Percentiles rank a stretch among this genome's conserved stretches.
Evolutionary conservation across 2,113 vertebrate genomes (phyloP).

Genomic region (Podiceps cristatus): DNA sequence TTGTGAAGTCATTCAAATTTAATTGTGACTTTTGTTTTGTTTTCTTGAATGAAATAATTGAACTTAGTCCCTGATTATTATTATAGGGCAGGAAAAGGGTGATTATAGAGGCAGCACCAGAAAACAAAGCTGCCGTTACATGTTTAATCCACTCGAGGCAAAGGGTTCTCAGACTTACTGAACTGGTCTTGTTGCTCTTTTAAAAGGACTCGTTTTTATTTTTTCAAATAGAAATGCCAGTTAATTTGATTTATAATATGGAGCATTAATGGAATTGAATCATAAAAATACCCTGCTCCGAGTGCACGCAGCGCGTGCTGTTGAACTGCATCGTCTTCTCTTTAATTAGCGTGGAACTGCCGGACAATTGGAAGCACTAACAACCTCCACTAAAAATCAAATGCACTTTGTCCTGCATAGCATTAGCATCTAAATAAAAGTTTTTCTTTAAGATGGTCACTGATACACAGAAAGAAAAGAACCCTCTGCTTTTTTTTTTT

Average conservation of each 20-base stretch:
- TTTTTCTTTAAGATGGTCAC: background rate
- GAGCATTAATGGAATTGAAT: constrained; percentile 56
- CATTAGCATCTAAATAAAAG: constrained; percentile 23
- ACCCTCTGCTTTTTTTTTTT: background rate
- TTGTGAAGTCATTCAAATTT: background rate
- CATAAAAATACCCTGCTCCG: constrained; percentile 40
- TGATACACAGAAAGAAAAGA: constrained; percentile 1
- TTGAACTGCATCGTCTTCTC: background rate
- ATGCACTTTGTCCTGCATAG: background rate
- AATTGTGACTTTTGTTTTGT: constrained; percentile 21
- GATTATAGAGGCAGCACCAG: constrained; percentile 23
- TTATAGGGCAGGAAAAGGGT: constrained; percentile 20
- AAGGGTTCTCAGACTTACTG: constrained; percentile 17
- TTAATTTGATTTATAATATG: constrained; percentile 75
- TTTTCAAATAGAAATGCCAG: constrained; percentile 50
- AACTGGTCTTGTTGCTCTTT: constrained; percentile 16
- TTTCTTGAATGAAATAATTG: constrained; percentile 29
- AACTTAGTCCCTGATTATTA: background rate
- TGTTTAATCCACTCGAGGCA: constrained; percentile 17
- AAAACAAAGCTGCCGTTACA: constrained; percentile 48
- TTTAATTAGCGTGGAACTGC: constrained; percentile 28
- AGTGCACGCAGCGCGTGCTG: background rate
- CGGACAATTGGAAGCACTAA: constrained; percentile 17
- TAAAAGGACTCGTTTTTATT: background rate
- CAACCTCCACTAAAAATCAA: background rate